Conservation (phyloP, 2,888 invertebrate species). For the Brenthis ino region DNA sequence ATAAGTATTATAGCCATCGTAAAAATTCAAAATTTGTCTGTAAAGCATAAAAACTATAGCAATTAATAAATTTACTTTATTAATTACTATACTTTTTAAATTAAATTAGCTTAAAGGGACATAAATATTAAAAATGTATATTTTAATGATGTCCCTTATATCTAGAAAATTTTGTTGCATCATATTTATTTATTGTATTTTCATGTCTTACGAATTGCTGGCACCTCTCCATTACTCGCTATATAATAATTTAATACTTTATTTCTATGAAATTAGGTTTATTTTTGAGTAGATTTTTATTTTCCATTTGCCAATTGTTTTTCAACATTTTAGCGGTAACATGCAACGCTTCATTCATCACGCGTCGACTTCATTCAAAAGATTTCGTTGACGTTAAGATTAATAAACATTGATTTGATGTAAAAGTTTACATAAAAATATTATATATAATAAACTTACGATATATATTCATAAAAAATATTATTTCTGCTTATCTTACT, state of each 20-base stretch:
- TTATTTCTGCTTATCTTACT: too few species aligned
- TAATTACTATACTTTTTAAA: too few species aligned
- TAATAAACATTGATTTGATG: conserved; percentile 1
- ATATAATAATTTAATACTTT: conserved; percentile 27
- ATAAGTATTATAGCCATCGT: too few species aligned
- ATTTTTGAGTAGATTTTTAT: conserved; percentile 7
- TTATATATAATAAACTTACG: too few species aligned
- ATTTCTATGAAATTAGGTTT: conserved; percentile 8
- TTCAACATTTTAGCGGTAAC: conserved; percentile 33
- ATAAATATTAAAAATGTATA: too few species aligned
- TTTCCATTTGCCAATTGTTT: conserved; percentile 23
- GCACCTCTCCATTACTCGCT: conserved; percentile 53
- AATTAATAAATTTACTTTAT: too few species aligned
- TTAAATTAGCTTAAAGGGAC: too few species aligned
- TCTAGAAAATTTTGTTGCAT: conserved; percentile 58
- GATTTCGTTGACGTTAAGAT: conserved; percentile 14
- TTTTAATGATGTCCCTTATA: neutral
- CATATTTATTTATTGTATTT: conserved; percentile 52
- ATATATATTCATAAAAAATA: neutral
- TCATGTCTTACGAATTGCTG: conserved; percentile 55
- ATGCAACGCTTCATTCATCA: conserved; percentile 37
- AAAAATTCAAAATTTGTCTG: too few species aligned
- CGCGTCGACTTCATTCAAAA: conserved; percentile 33
- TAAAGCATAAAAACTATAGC: too few species aligned
- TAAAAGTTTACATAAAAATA: neutral